Evolutionary conservation across 2,888 invertebrate genomes (phyloP), one percentile per base, ranked within the genome.

Genomic region (Hypomecis punctinalis): DNA sequence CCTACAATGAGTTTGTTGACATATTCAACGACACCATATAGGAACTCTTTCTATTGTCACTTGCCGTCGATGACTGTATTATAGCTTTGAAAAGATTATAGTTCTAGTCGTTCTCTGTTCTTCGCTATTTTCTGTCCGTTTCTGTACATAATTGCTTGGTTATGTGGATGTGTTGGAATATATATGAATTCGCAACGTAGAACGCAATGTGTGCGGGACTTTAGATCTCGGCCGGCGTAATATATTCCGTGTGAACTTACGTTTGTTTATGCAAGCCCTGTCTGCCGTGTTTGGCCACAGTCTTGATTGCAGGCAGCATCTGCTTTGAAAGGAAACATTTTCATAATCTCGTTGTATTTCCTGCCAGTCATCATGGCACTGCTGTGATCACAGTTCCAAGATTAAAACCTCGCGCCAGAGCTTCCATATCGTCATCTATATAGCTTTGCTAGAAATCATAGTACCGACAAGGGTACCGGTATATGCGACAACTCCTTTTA

Each of bases 231-330:
- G 8, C 40, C 7, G n/a, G n/a, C n/a, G n/a, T 47, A 47, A 56
- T 56, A 39, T 56, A 56, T 56, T 56, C 56, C 39, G 56, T 56
- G 47, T 56, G 56, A 56, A 48, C 47, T 37, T 5, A 40, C 23
- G 56, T 56, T 40, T 37, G 37, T 47, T 47, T 56, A 56, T 56
- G 47, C 56, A 56, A 47, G 11, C 10, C 23, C 11, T n/a, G 39
- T 56, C 39, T 47, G 8, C 54, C 33, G 7, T 54, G 43, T 54
- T 36, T 11, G 56, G 56, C 39, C 56, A 55, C 37, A 13, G 46
- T 37, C 46, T 13, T 47, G 56, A 56, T 56, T 47, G 56, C 11
- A 40, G 37, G 6, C 5, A 56, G 37, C 56, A 5, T 23, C 45
- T 54, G 43, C 43, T 45, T 45, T 54, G 54, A 54, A 46, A 46